Evolutionary conservation across 2,888 invertebrate species (phyloP).

Genomic region (Podabrus alpinus): DNA sequence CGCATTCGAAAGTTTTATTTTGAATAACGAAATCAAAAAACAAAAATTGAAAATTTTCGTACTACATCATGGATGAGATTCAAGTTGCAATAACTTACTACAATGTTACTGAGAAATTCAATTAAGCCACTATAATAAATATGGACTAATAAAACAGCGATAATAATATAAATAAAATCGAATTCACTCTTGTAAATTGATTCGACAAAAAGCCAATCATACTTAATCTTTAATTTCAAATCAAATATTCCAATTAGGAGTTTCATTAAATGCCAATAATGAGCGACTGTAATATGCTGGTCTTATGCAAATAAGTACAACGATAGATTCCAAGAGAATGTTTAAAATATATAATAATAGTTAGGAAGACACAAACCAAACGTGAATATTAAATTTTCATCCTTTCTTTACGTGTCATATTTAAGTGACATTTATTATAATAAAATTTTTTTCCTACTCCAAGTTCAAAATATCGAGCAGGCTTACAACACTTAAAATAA

Average conservation of each 20-base stretch:
- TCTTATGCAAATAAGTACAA: not conserved
- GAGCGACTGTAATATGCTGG: not conserved
- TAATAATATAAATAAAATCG: not conserved
- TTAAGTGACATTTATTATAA: not conserved
- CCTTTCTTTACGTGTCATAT: not conserved
- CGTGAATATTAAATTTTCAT: not conserved
- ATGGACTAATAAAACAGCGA: not conserved
- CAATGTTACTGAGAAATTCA: not conserved
- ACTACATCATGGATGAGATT: not conserved
- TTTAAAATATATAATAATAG: not conserved
- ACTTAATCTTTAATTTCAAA: not conserved
- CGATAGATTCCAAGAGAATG: not conserved
- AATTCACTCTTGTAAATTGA: not conserved
- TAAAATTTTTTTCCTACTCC: not conserved
- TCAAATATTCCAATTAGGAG: not conserved
- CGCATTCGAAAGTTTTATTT: not conserved
- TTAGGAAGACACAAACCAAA: not conserved
- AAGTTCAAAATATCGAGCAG: not conserved
- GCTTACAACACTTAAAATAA: not conserved
- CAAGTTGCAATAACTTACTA: not conserved
- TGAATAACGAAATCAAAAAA: not conserved
- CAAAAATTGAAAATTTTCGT: not conserved
- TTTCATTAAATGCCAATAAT: not conserved
- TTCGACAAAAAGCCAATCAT: not conserved
- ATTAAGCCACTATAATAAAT: not conserved